phyloP scores from a whole-genome alignment of 1,140 invertebrate species.

The Lamellibrachia luymesi region DNA sequence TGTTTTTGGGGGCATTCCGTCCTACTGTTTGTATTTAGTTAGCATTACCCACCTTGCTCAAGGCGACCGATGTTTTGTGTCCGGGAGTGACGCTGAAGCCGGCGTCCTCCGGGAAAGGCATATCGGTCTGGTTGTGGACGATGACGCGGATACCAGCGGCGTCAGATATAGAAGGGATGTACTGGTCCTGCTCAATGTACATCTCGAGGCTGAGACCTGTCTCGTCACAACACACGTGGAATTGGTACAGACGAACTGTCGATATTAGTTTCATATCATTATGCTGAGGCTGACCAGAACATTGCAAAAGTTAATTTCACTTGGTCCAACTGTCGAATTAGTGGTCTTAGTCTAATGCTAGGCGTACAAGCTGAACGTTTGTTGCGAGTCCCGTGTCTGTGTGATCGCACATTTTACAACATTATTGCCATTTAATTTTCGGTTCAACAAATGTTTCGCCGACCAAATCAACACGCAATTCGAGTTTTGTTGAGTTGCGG shows the following conservation, averaged over 20 bases:
- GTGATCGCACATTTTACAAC: too few relatives aligned
- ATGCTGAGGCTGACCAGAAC: not conserved
- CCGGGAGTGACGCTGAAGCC: conserved; percentile 41
- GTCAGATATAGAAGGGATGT: conserved; percentile 38
- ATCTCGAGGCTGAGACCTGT: conserved; percentile 50
- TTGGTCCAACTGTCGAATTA: too few relatives aligned
- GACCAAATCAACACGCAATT: too few relatives aligned
- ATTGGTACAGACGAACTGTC: not conserved
- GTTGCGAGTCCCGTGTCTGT: too few relatives aligned
- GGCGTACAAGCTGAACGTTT: too few relatives aligned
- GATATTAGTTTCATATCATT: not conserved
- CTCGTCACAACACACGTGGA: not conserved
- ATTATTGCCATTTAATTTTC: too few relatives aligned
- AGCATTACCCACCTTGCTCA: conserved; percentile 21
- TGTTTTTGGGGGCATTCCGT: not conserved
- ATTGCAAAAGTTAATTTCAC: too few relatives aligned
- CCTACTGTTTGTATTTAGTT: not conserved
- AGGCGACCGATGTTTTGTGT: conserved; percentile 32
- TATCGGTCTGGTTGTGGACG: conserved; percentile 20
- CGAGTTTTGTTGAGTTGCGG: too few relatives aligned
- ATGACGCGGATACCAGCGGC: conserved; percentile 23
- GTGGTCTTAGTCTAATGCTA: too few relatives aligned
- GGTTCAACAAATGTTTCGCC: too few relatives aligned
- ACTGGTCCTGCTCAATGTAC: conserved; percentile 50
- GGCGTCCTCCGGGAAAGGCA: conserved; percentile 41